Evolutionary conservation across 2,797 vertebrate genomes (phyloP), one percentile per base, ranked within the genome.

Genomic region (Notoglanidium macrostoma): DNA sequence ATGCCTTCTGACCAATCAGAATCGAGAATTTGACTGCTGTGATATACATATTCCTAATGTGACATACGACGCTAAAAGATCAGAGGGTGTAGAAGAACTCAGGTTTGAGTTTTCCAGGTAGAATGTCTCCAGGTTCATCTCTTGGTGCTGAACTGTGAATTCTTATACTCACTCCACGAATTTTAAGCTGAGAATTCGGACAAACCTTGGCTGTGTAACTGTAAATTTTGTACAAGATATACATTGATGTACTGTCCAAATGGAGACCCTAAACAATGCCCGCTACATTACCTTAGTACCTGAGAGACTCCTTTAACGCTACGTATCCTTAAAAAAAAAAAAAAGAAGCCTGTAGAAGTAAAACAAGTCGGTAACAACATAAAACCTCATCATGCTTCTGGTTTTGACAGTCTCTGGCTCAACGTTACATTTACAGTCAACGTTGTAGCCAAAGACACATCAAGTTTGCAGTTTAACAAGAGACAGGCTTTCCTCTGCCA

Each of bases 361-460:
- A 57, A 79, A 80, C 15, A 61, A n/a, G 55, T 11, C 32, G 61
- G 21, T 32, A 57, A 40, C 54, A 23, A 9, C 77, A 79, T 59
- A 40, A 79, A 40, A 59, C 77, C 73, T 55, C 29, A 35, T 26
- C 29, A 32, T 78, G 35, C 29, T 57, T 40, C 40, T 40, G 55
- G 32, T 40, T 80, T 80, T 59, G 55, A 59, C 77, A 80, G 77
- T 44, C 21, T 59, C 55, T 80, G 55, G 55, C 77, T 23, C 5
- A 59, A 61, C 15, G 26, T 59, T 61, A 23, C 32, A 44, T 40
- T 59, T 61, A 80, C 1, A 59, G 21, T 14, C 55, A 40, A 40
- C 5, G 2, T 3, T 40, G 77, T 12, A 80, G 77, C 77, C 77
- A 80, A 78, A 78, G 55, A 44, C 21, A 59, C 32, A 61, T 80